phyloP scores from a whole-genome alignment of 2,797 vertebrate species.

The Gymnocypris eckloni region DNA sequence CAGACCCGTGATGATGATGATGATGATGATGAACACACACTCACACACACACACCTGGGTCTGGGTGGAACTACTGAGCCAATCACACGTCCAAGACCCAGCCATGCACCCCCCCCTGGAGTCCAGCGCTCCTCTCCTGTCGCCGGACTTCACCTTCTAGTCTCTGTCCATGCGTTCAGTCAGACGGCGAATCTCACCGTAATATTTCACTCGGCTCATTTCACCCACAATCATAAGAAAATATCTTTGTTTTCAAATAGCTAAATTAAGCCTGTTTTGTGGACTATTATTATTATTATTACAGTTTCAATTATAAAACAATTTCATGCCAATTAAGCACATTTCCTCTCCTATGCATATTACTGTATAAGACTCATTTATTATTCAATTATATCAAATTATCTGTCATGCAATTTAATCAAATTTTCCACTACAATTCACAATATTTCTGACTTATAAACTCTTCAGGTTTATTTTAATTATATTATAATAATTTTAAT shows the following conservation, averaged over 20 bases:
- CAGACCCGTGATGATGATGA: slow-evolving; percentile 7
- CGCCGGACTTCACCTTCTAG: background rate
- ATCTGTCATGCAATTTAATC: background rate
- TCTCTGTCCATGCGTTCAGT: background rate
- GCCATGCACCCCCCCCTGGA: slow-evolving; percentile 11
- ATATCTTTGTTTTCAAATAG: no score
- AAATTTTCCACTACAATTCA: background rate
- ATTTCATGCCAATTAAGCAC: no score
- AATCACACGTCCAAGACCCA: slow-evolving; percentile 49
- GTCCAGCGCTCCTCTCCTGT: background rate
- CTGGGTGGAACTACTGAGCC: slow-evolving; percentile 63
- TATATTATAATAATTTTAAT: background rate
- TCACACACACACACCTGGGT: background rate
- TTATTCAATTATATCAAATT: background rate
- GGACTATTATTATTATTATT: background rate
- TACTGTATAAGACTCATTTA: background rate
- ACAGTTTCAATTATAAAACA: background rate
- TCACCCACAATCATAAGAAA: background rate
- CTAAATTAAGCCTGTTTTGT: background rate
- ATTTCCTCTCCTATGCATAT: no score
- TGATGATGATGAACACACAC: slow-evolving; percentile 9
- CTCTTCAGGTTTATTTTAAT: background rate
- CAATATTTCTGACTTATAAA: background rate
- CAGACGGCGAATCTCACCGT: background rate
- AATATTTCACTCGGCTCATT: background rate